Conservation (phyloP, 1,140 invertebrate species). For the Telenomus remus region DNA sequence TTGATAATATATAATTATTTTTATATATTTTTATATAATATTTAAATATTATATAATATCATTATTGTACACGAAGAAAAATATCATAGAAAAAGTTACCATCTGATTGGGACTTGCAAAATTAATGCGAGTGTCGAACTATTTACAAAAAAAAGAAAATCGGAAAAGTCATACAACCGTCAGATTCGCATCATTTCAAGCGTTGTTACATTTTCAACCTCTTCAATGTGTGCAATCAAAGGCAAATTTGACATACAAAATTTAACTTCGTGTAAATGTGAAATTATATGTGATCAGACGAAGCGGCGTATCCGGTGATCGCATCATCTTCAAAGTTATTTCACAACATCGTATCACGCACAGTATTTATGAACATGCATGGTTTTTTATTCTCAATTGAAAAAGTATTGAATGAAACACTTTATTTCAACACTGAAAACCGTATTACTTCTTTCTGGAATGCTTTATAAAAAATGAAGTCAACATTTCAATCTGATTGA, state of each 20-base stretch:
- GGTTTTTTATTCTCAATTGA: constrained; percentile 34
- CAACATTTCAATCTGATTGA: constrained; percentile 10
- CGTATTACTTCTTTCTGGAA: constrained; percentile 23
- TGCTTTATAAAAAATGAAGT: constrained; percentile 48
- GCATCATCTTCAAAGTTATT: constrained; percentile 31
- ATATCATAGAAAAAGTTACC: constrained; percentile 17
- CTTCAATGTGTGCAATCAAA: not conserved
- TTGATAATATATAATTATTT: constrained; percentile 66
- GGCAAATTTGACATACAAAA: constrained; percentile 22
- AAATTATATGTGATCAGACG: constrained; percentile 37
- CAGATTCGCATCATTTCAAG: not conserved
- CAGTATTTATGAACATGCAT: constrained; percentile 49
- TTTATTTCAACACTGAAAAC: constrained; percentile 28
- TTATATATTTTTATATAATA: constrained; percentile 61
- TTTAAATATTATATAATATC: constrained; percentile 70
- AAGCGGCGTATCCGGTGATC: constrained; percentile 12
- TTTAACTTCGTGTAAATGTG: constrained; percentile 51
- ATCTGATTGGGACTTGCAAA: not conserved
- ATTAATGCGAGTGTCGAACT: not conserved
- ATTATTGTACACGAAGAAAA: constrained; percentile 61
- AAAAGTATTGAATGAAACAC: constrained; percentile 32
- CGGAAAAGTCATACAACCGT: not conserved
- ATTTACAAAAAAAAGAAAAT: constrained; percentile 23
- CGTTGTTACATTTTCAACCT: not conserved
- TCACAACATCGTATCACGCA: constrained; percentile 53